Base-by-base conservation (phyloP, 2,113 vertebrate genomes). In the Psittacus erithacus region DNA sequence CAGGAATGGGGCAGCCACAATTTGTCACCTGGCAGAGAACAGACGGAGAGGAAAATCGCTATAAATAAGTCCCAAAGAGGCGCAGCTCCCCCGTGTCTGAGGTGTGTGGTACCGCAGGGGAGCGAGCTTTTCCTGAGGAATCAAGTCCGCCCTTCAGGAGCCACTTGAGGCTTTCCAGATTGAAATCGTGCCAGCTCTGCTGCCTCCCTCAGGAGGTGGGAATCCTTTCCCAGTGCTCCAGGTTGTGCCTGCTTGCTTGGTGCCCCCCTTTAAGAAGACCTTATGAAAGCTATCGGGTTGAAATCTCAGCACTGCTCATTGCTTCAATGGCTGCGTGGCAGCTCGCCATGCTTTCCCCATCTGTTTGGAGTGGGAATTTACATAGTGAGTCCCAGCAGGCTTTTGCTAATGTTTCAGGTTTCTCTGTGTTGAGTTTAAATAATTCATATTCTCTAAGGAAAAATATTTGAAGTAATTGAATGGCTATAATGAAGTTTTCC, bases 361-460 rank as follows among this genome's bases (percentile, higher is more conserved):
- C 97, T 98, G 97, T 93, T 96, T 96, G 85, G 82, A 97, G 91
- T 77, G 75, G 87, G 89, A 87, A 96, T 97, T 97, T 96, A 96
- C 94, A 94, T 79, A 96, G 93, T 20, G 39, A 86, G 91, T 97
- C 97, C 92, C 97, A 83, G 82, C 88, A 94, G 97, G 92, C 91
- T 90, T 90, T 82, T 63, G 84, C 91, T 96, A 96, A 96, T 95
- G 95, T 96, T 97, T 96, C 92, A 92, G 96, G 93, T 96, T 97
- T 95, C 95, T 97, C 94, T 96, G 97, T 96, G 96, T 97, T 97
- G 96, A 92, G 92, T 97, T 97, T 98, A 97, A 98, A 98, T 98
- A 98, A 98, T 98, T 98, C 96, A 97, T 97, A 73, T 97, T 95
- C 97, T 98, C 97, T 55, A 68, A 96, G 95, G 98, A 97, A 97